Percentiles rank a stretch among this genome's conserved stretches.
These are phyloP conservation scores for Anthoptus insignis DNA, from an alignment of 2,888 invertebrate genomes.

Conservation along the genomic window DNA sequence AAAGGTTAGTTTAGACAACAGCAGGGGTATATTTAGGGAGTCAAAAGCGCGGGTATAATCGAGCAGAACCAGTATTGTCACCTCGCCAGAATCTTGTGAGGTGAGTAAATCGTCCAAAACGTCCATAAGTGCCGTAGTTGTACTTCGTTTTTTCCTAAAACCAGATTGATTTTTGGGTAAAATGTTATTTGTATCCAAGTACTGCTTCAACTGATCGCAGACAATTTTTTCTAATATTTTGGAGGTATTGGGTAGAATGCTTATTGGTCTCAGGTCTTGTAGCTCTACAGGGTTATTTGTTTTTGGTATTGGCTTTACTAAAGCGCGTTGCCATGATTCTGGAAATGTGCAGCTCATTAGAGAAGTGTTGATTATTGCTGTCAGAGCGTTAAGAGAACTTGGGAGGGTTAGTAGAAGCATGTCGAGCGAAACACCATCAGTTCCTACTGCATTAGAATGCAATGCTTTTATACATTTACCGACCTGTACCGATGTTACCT, in stretches of 20 bases:
- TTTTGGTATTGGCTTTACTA: not conserved
- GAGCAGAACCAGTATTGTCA: not conserved
- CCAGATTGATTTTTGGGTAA: slow-evolving; percentile 9
- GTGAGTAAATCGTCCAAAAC: not conserved
- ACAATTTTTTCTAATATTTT: not conserved
- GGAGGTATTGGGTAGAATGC: too few species aligned
- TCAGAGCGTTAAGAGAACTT: not conserved
- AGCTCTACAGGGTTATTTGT: not conserved
- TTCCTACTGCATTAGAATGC: not conserved
- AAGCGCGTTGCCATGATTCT: not conserved
- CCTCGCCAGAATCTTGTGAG: not conserved
- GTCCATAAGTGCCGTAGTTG: slow-evolving; percentile 11
- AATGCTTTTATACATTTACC: not conserved
- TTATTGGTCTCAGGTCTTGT: not conserved
- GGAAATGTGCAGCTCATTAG: not conserved
- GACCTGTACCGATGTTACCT: not conserved
- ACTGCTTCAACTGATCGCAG: not conserved
- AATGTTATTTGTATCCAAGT: not conserved
- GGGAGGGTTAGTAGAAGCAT: not conserved
- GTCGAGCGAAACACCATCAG: not conserved
- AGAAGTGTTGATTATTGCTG: not conserved
- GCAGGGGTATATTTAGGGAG: not conserved
- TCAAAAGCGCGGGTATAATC: not conserved
- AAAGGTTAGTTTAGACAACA: not conserved
- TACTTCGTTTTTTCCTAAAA: slow-evolving; percentile 11